Conservation (phyloP, 2,797 vertebrate genomes). For the Pseudochirops cupreus region DNA sequence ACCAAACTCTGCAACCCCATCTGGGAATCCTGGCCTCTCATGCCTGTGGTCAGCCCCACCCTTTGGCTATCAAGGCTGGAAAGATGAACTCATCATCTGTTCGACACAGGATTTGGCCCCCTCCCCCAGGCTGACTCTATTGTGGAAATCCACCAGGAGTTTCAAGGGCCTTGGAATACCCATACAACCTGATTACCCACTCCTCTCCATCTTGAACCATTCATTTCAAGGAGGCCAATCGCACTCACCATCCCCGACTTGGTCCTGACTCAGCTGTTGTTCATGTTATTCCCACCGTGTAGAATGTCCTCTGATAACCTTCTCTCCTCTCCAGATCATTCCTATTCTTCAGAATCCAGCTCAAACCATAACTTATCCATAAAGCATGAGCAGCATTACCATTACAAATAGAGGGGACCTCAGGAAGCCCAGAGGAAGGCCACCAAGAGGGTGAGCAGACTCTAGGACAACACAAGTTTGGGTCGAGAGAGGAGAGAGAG, state of each 20-base stretch:
- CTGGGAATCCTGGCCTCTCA: conserved; percentile 25
- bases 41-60: conserved; percentile 39
- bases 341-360: conserved; percentile 23
- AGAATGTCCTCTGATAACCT: neutral
- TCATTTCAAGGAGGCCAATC: neutral
- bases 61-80: conserved; percentile 34
- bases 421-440: neutral
- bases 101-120: neutral
- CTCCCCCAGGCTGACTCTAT: conserved; percentile 14
- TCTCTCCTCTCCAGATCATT: neutral
- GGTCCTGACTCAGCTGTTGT: neutral
- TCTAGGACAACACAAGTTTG: neutral
- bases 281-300: neutral
- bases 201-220: conserved; percentile 3
- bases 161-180: conserved; percentile 12
- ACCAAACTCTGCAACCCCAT: conserved; percentile 40
- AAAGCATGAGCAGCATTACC: neutral
- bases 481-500: neutral
- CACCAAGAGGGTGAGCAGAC: neutral
- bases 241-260: neutral
- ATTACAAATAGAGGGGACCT: neutral
- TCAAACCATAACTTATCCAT: neutral
- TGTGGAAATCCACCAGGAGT: conserved; percentile 29
- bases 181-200: conserved; percentile 12
- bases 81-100: conserved; percentile 44